phyloP scores from a whole-genome alignment of 2,113 vertebrate species.

The Cynopterus brachyotis region DNA sequence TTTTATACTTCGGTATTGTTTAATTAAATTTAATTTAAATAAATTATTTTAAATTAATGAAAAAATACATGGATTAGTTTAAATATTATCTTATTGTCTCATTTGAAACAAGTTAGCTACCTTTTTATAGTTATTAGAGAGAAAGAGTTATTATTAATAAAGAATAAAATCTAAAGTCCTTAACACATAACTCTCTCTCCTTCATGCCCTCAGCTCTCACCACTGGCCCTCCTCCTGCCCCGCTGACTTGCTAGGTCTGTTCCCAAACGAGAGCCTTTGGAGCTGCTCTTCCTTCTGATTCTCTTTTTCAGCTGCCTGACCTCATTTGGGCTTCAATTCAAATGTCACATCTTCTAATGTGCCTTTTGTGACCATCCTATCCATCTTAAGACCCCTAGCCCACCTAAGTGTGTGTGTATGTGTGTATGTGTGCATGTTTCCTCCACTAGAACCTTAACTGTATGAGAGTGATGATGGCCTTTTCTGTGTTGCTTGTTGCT shows the following conservation, averaged over 20 bases:
- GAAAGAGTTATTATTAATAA: background rate
- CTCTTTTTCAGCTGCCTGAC: background rate
- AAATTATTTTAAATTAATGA: constrained; percentile 3
- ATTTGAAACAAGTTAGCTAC: background rate
- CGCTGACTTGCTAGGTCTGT: background rate
- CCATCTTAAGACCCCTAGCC: no score
- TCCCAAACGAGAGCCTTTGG: background rate
- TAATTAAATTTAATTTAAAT: background rate
- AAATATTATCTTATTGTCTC: background rate
- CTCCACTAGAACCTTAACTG: background rate
- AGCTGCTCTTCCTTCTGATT: background rate
- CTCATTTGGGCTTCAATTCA: background rate
- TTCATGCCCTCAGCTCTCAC: background rate
- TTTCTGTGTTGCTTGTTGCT: background rate
- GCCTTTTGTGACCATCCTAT: background rate
- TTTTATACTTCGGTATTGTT: background rate
- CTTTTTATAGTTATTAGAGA: background rate
- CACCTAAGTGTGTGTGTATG: background rate
- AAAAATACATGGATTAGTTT: background rate
- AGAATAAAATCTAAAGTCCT: background rate
- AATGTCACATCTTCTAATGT: background rate
- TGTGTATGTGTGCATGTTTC: background rate
- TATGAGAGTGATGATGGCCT: background rate
- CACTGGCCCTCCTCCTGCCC: background rate
- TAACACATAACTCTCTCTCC: background rate